Evolutionary conservation across 2,797 vertebrate species (phyloP).

Genomic region (Sibirionetta formosa): DNA sequence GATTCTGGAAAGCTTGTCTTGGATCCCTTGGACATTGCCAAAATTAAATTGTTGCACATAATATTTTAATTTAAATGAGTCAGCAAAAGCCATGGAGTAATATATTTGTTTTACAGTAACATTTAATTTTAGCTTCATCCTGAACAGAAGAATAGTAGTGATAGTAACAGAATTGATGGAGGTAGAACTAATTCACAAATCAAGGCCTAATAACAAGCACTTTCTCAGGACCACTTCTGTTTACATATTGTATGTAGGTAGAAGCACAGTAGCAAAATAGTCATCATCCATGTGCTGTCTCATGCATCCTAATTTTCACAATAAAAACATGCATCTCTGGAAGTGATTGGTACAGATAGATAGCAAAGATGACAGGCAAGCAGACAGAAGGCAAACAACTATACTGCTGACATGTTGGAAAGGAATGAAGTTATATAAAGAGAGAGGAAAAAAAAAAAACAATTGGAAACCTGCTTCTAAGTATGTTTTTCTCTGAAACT

Average conservation of each 20-base stretch:
- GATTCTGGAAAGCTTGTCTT: background rate
- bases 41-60: background rate
- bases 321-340: background rate
- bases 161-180: background rate
- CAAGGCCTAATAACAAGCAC: too few species aligned
- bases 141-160: background rate
- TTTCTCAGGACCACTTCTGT: background rate
- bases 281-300: background rate
- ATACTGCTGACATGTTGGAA: background rate
- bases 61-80: conserved; percentile 2
- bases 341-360: background rate
- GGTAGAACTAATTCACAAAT: too few species aligned
- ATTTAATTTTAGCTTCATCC: background rate
- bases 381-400: background rate
- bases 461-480: background rate
- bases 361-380: background rate
- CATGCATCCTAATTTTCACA: background rate
- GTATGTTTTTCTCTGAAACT: background rate
- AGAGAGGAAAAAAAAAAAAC: too few species aligned
- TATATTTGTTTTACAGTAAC: background rate
- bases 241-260: rapidly evolving
- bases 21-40: rapidly evolving
- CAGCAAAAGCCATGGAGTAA: background rate
- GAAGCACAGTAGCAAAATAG: background rate
- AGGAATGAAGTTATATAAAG: background rate